Percentiles rank a stretch among this genome's conserved stretches.
phyloP scores from a whole-genome alignment of 2,113 vertebrate species.

The Dipodomys spectabilis region DNA sequence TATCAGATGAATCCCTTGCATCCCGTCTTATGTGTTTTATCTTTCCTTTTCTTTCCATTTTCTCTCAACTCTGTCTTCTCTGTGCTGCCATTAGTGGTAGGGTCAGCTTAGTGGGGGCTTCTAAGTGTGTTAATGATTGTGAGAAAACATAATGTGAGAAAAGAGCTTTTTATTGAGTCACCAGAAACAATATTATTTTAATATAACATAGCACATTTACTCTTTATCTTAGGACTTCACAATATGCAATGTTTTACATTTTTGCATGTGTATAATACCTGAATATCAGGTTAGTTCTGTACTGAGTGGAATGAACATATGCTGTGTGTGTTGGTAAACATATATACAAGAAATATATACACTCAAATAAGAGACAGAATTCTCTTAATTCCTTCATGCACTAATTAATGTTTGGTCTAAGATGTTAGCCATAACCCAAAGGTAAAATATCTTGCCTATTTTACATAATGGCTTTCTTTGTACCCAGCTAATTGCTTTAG shows the following conservation, averaged over 20 bases:
- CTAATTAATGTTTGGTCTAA: neutral
- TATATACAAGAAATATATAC: constrained; percentile 2
- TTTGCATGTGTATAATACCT: neutral
- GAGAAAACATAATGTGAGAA: neutral
- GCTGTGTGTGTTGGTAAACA: neutral
- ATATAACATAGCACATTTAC: neutral
- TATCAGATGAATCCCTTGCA: neutral
- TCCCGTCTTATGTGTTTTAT: neutral
- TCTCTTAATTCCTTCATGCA: neutral
- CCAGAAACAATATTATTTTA: neutral
- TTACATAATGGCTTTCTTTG: constrained; percentile 53
- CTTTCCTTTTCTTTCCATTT: neutral
- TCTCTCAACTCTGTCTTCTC: neutral
- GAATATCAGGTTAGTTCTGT: neutral
- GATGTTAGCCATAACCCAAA: constrained; percentile 39
- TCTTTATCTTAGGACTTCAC: neutral
- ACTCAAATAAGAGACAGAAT: neutral
- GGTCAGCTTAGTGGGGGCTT: neutral
- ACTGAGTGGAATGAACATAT: neutral
- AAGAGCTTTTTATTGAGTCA: neutral
- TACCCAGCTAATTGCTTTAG: constrained; percentile 46
- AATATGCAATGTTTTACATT: neutral
- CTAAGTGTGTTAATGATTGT: neutral
- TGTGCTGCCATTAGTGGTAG: neutral
- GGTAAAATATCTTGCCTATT: constrained; percentile 52